phyloP scores from a whole-genome alignment of 2,888 invertebrate genomes.

The Drosophila diplacantha region DNA sequence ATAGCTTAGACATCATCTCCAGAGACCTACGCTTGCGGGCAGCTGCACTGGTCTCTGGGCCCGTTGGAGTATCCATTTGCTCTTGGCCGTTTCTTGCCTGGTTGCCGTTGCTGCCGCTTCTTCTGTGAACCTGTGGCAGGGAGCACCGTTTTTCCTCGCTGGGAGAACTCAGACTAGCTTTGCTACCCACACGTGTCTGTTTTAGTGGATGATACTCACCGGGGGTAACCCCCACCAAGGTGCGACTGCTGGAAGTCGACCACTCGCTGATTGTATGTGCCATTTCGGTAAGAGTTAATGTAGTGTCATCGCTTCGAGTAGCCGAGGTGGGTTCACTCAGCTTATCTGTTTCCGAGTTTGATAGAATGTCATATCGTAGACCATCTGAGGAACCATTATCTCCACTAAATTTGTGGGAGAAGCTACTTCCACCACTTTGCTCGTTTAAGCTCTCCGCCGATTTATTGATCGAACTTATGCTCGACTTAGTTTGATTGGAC shows the following conservation, averaged over 20 bases:
- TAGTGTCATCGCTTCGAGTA: conserved; percentile 89
- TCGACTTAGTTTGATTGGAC: conserved; percentile 80
- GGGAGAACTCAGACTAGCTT: conserved; percentile 65
- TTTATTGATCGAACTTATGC: conserved; percentile 81
- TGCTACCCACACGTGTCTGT: conserved; percentile 65
- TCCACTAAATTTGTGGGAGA: conserved; percentile 77
- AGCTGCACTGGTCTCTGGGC: conserved; percentile 65
- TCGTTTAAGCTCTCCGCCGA: conserved; percentile 79
- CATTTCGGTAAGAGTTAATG: conserved; percentile 83
- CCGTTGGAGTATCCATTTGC: conserved; percentile 46
- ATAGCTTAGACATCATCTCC: conserved; percentile 80
- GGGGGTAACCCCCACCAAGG: conserved; percentile 81
- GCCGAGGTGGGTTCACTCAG: conserved; percentile 83
- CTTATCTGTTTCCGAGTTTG: conserved; percentile 81
- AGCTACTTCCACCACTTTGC: conserved; percentile 73
- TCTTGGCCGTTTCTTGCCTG: conserved; percentile 59
- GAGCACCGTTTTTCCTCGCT: conserved; percentile 70
- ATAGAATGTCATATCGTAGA: conserved; percentile 81
- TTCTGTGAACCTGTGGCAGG: conserved; percentile 74
- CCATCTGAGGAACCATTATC: conserved; percentile 77
- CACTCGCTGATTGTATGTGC: conserved; percentile 90
- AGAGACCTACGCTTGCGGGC: conserved; percentile 78
- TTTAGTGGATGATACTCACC: conserved; percentile 78
- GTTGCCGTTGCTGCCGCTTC: conserved; percentile 70
- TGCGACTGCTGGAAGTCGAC: conserved; percentile 89